These are phyloP conservation scores for Abramis brama DNA, from an alignment of 2,113 vertebrate species.

Conservation along the genomic window DNA sequence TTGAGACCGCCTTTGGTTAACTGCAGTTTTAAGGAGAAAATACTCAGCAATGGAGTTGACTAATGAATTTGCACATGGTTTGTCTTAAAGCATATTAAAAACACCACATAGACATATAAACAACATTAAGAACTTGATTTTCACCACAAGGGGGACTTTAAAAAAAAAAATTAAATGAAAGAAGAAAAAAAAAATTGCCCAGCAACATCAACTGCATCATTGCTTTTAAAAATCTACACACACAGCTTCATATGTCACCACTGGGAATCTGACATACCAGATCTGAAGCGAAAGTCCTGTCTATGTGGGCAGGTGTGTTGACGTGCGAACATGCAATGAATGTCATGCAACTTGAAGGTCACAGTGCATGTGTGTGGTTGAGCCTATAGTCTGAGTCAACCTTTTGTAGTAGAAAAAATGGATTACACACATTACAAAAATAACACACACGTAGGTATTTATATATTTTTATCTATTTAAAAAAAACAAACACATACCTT, in stretches of 20 bases:
- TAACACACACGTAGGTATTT: too few relatives aligned
- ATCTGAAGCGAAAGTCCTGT: not conserved
- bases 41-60: too few relatives aligned
- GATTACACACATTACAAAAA: not conserved
- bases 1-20: too few relatives aligned
- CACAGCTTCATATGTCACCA: not conserved
- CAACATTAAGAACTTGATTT: too few relatives aligned
- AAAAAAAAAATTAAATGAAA: too few relatives aligned
- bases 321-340: not conserved
- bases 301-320: slow-evolving; percentile 13
- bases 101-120: too few relatives aligned
- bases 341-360: slow-evolving; percentile 17
- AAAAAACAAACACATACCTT: not conserved
- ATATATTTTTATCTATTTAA: too few relatives aligned
- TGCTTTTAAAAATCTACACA: not conserved
- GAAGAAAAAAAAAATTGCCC: too few relatives aligned
- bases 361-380: not conserved
- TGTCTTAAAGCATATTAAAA: too few relatives aligned
- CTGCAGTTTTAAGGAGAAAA: too few relatives aligned
- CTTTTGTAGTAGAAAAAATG: not conserved
- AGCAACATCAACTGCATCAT: not conserved
- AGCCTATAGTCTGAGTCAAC: not conserved
- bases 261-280: not conserved
- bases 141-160: too few relatives aligned
- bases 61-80: too few relatives aligned